Evolutionary conservation across 2,888 invertebrate genomes (phyloP).

Genomic region (Polydesmus complanatus): DNA sequence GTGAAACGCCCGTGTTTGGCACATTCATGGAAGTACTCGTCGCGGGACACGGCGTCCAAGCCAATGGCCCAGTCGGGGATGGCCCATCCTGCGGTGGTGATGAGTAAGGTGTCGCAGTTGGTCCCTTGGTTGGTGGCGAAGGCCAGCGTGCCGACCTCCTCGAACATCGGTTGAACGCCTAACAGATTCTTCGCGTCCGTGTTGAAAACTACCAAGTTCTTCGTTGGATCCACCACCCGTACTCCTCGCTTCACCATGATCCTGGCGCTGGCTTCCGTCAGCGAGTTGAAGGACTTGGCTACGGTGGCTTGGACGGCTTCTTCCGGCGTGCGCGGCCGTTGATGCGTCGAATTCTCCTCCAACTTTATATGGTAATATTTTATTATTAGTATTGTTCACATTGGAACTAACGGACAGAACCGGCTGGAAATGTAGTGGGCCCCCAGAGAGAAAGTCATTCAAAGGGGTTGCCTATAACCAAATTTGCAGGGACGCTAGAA

Average conservation of each 20-base stretch:
- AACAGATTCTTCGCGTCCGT: constrained; percentile 2
- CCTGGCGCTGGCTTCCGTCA: constrained; percentile 5
- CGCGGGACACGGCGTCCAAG: not conserved
- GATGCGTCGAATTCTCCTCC: constrained; percentile 22
- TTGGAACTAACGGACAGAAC: too few relatives aligned
- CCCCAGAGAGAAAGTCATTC: too few relatives aligned
- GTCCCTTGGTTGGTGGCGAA: not conserved
- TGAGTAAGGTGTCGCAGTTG: constrained; percentile 4
- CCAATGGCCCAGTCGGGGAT: constrained; percentile 6
- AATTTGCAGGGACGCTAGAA: too few relatives aligned
- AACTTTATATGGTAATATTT: too few relatives aligned
- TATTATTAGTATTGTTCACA: too few relatives aligned
- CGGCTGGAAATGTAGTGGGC: too few relatives aligned
- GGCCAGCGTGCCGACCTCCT: not conserved
- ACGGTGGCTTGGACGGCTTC: constrained; percentile 33
- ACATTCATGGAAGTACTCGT: not conserved
- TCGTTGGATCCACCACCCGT: not conserved
- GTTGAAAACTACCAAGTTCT: not conserved
- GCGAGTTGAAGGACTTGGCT: constrained; percentile 16
- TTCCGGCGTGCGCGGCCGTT: constrained; percentile 30
- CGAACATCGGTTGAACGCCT: not conserved
- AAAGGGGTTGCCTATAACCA: too few relatives aligned
- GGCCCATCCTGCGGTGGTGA: not conserved
- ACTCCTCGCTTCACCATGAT: constrained; percentile 11
- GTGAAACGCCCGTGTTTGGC: constrained; percentile 15